Evolutionary conservation across 2,888 invertebrate species (phyloP).

Genomic region (Aradus depressus): DNA sequence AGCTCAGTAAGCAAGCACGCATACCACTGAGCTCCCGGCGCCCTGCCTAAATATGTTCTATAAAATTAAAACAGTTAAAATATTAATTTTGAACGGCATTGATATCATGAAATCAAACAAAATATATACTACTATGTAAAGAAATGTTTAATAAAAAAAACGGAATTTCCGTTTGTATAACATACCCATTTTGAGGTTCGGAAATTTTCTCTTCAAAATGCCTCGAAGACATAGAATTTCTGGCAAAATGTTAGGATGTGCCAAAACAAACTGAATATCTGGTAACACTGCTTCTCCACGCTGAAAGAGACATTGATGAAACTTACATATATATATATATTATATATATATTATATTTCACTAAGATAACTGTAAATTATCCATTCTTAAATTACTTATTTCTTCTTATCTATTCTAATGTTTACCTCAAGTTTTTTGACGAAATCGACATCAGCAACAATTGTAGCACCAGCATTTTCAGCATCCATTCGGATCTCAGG

Average conservation of each 20-base stretch:
- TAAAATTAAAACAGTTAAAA: no score
- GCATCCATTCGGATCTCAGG: conserved; percentile 48
- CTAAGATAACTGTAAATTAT: no score
- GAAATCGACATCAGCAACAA: conserved; percentile 60
- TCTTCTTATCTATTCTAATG: not conserved
- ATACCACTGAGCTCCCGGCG: no score
- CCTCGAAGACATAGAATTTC: conserved; percentile 66
- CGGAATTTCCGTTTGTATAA: no score
- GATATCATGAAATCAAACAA: no score
- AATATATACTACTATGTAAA: no score
- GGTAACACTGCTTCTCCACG: conserved; percentile 52
- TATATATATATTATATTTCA: no score
- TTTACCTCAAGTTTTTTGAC: conserved; percentile 65
- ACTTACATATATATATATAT: not conserved
- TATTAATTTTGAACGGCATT: no score
- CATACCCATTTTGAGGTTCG: conserved; percentile 41
- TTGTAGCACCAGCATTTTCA: conserved; percentile 56
- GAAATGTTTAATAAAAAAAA: no score
- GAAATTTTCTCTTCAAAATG: conserved; percentile 64
- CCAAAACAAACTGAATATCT: conserved; percentile 63
- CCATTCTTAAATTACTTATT: not conserved
- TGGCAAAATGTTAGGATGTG: conserved; percentile 67
- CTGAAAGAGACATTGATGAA: conserved; percentile 36
- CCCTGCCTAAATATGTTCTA: no score
- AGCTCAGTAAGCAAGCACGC: no score